phyloP scores from a whole-genome alignment of 2,113 vertebrate species.

The Indicator indicator region DNA sequence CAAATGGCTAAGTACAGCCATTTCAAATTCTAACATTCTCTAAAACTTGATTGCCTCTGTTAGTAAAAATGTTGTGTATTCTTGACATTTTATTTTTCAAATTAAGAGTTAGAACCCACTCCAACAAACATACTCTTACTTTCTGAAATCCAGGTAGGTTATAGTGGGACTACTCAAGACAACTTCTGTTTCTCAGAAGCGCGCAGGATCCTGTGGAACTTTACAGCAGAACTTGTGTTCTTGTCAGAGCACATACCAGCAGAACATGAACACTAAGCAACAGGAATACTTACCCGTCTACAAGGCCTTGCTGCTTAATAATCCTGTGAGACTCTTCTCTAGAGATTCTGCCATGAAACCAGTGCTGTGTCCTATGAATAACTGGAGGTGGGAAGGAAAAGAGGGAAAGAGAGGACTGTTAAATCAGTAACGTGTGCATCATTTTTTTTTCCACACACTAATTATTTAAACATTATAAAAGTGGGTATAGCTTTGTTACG shows the following conservation, averaged over 20 bases:
- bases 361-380: conserved; percentile 95
- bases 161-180: neutral
- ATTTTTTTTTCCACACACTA: neutral
- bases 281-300: conserved; percentile 87
- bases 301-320: conserved; percentile 94
- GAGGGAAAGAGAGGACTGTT: neutral
- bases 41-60: neutral
- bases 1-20: neutral
- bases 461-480: conserved; percentile 42
- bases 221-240: neutral
- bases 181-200: neutral
- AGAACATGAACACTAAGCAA: neutral
- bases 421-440: neutral
- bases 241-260: neutral
- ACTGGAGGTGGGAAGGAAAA: conserved; percentile 72
- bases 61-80: neutral
- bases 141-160: neutral
- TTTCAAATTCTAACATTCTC: neutral
- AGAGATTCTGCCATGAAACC: conserved; percentile 96
- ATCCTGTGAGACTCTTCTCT: conserved; percentile 95
- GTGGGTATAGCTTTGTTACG: conserved; percentile 5
- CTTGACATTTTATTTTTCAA: neutral
- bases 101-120: neutral
- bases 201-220: neutral
- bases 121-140: neutral